These are phyloP conservation scores for Hemitrygon akajei DNA, from an alignment of 2,797 vertebrate species.

Conservation along the genomic window DNA sequence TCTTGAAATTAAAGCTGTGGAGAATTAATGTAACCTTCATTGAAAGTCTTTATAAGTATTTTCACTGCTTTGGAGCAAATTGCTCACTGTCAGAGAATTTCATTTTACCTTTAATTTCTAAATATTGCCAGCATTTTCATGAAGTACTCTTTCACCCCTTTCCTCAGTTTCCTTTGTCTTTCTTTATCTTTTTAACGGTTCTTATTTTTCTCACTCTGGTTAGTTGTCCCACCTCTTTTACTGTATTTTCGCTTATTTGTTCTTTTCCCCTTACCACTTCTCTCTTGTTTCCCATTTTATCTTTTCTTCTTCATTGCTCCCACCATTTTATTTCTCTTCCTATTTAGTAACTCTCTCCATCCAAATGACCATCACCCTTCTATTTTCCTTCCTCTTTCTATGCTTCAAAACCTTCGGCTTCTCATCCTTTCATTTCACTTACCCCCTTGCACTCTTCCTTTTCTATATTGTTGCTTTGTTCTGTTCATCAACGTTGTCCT, in stretches of 20 bases:
- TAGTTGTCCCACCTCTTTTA: too few species aligned
- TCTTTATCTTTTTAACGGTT: too few species aligned
- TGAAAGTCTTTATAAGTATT: background rate
- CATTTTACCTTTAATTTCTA: too few species aligned
- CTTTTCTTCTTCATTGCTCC: background rate
- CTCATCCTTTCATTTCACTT: background rate
- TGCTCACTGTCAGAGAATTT: background rate
- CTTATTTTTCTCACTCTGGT: too few species aligned
- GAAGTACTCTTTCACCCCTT: too few species aligned
- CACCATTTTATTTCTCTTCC: background rate
- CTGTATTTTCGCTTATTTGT: too few species aligned
- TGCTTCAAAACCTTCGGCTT: too few species aligned
- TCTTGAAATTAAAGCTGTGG: too few species aligned
- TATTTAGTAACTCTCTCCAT: background rate
- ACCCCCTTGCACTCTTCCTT: background rate
- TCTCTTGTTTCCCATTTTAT: background rate
- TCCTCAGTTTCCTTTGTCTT: too few species aligned
- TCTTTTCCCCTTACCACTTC: too few species aligned
- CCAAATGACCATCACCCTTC: background rate
- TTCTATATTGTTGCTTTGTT: background rate
- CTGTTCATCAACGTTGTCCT: too few species aligned
- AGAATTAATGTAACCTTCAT: background rate
- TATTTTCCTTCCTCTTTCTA: background rate
- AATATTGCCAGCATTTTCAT: too few species aligned
- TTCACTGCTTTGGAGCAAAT: background rate